Evolutionary conservation across 92 coral and sea anemone genomes (phyloP).

Genomic region (Palythoa heliodiscus): DNA sequence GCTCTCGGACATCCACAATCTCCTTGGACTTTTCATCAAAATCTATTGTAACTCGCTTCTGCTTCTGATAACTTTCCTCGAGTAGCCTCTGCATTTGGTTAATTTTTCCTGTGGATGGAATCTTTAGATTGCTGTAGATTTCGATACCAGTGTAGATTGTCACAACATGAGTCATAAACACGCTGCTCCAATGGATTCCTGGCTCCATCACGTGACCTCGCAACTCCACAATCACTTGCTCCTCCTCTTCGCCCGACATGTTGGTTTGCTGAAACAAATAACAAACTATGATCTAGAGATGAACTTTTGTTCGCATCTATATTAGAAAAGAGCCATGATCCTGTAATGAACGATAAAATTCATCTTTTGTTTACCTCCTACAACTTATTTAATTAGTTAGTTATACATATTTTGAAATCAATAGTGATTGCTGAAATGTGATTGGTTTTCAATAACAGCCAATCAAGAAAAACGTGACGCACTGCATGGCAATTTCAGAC

Average conservation of each 20-base stretch:
- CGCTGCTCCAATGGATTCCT: constrained; percentile 41
- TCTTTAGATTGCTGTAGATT: constrained; percentile 36
- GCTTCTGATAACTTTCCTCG: constrained; percentile 39
- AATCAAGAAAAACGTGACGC: no score
- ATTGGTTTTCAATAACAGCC: no score
- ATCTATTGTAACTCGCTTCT: constrained; percentile 39
- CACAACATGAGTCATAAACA: constrained; percentile 38
- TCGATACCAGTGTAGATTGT: constrained; percentile 35
- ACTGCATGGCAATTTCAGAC: no score
- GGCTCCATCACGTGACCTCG: constrained; percentile 37
- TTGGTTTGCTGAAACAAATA: constrained; percentile 3
- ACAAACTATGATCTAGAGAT: background rate
- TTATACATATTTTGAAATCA: no score
- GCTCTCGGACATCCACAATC: constrained; percentile 40
- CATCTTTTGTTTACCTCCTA: no score
- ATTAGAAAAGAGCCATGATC: no score
- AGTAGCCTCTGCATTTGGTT: constrained; percentile 15
- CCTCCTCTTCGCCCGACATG: constrained; percentile 41
- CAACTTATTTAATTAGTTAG: no score
- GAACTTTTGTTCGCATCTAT: no score
- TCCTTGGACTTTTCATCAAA: constrained; percentile 35
- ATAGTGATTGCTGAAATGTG: no score
- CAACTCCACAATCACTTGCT: constrained; percentile 36
- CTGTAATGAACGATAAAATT: no score
- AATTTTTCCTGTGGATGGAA: constrained; percentile 30